Evolutionary conservation across 2,113 vertebrate species (phyloP), one percentile per base, ranked within the genome.

Genomic region (Lanius ludovicianus): DNA sequence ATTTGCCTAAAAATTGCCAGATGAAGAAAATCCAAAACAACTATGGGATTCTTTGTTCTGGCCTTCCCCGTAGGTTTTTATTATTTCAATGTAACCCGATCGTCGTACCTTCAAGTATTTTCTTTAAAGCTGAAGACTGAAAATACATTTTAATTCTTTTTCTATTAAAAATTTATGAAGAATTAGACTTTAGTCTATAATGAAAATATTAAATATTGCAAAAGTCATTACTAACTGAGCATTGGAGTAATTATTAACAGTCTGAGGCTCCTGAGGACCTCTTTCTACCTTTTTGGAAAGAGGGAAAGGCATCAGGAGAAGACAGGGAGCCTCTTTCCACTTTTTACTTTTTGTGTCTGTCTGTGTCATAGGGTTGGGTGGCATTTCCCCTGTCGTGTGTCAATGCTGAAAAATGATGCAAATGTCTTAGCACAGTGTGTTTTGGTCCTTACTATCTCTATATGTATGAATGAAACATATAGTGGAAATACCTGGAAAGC

Each of bases 1-100:
- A 93, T 88, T 96, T 94, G 93, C 88, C 90, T 94, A 94, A 96
- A 96, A 95, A 84, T 89, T 49, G 2, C 85, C 39, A 67, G 85
- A 74, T 94, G 91, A 95, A 87, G 73, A 90, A 96, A 95, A 93
- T 78, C 46, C 71, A 78, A 91, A 95, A 67, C 90, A 92, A n/a
- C 0, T 21, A 44, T 82, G 47, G 22, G 31, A 64, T 71, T 93
- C 75, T 96, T 96, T 95, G 70, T 95, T 83, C 82, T 88, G 42
- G 19, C 33, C 23, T 69, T 90, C 88, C 65, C 17, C 2, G 0
- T 50, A 37, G 39, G n/a, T 55, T 96, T 95, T 86, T 74, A 85
- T 81, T 93, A 55, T 84, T 89, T 93, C 74, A 86, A 47, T 89
- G 56, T 70, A 84, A 55, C 27, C 21, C 1, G 0, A 27, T 87